Evolutionary conservation across 2,797 vertebrate genomes (phyloP), one percentile per base, ranked within the genome.

Genomic region (Silurus aristotelis): DNA sequence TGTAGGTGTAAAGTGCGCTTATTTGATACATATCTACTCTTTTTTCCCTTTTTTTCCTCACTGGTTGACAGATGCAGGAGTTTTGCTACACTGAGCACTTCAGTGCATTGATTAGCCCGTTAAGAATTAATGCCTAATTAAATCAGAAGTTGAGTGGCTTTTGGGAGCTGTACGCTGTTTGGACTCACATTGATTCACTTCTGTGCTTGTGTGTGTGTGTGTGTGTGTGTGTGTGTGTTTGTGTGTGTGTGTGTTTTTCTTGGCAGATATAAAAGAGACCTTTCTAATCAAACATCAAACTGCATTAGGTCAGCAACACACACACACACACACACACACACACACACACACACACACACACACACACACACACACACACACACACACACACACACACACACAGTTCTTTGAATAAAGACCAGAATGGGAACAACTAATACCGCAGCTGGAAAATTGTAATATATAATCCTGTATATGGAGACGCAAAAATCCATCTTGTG

Each of bases 101-200:
- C 22, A 4, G 46, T 38, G 60, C 82, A 87, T 84, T 68, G 86
- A 84, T 67, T 75, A 72, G 61, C 60, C 77, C 38, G 61, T 84
- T 87, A 84, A 84, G 82, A 87, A 84, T 87, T 80, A 87, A 87
- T 38, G 27, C 76, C 86, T 87, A 87, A 87, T 84, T 87, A 87
- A 87, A 84, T 80, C 60, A 84, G 85, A 84, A 80, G 76, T 60
- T 52, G 43, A 60, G 76, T 60, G n/a, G 60, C 73, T 78, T 71
- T 68, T 14, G 73, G 75, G 66, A 87, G 60, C 25, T 15, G 67
- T 79, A 22, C 2, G 52, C 19, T 80, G 81, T 76, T 60, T 75
- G 77, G 60, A 56, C 77, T 73, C 22, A n/a, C 58, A 80, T 86
- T 25, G 67, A 83, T 73, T 86, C 0, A 15, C 12, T 56, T 43